Base-by-base conservation (phyloP, 2,113 vertebrate genomes). In the Rhynchopsitta pachyrhyncha region DNA sequence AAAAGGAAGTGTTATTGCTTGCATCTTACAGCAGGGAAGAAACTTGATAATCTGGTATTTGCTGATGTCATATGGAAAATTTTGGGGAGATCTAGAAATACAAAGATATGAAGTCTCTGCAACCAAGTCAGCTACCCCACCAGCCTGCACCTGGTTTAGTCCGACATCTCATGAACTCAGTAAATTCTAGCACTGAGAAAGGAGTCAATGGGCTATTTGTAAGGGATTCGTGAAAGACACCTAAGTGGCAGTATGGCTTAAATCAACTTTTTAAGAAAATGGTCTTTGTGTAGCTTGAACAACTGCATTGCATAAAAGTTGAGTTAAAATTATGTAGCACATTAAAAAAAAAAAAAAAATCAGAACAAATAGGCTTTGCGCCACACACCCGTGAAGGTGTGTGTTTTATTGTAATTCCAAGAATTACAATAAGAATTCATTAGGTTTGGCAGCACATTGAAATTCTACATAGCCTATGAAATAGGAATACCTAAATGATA, bases 381-480 rank as follows among this genome's bases (percentile, higher is more conserved):
- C 13, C 37, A 42, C 22, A 37, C 31, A 75, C 7, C 79, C 6
- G 27, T 25, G 33, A 80, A 64, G 17, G 49, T 78, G 11, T 70
- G 44, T 53, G 6, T 62, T 93, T 86, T 86, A 92, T 71, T 83
- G 20, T 80, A 91, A 71, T 83, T 81, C 66, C 50, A 83, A 77
- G n/a, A 88, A 90, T 78, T 93, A 78, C 33, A 88, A 57, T 83
- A 78, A 68, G 73, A 84, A 71, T 94, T 93, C 11, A 71, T 92
- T 94, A 88, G 73, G 22, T 44, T 44, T 0, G 0, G 18, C 13
- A 68, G 29, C 17, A 2, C 46, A 64, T 6, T 78, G 47, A 81
- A 71, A 90, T 10, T 67, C n/a, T 70, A 47, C 42, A n/a, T 19
- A 57, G 47, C 55, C 57, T 75, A 66, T 52, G 84, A 90, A 95